A percentile compares a stretch with the other conserved stretches of the same genome.
These are phyloP conservation scores for Anarhynchus alexandrinus DNA, from an alignment of 2,113 vertebrate genomes.

Conservation along the genomic window DNA sequence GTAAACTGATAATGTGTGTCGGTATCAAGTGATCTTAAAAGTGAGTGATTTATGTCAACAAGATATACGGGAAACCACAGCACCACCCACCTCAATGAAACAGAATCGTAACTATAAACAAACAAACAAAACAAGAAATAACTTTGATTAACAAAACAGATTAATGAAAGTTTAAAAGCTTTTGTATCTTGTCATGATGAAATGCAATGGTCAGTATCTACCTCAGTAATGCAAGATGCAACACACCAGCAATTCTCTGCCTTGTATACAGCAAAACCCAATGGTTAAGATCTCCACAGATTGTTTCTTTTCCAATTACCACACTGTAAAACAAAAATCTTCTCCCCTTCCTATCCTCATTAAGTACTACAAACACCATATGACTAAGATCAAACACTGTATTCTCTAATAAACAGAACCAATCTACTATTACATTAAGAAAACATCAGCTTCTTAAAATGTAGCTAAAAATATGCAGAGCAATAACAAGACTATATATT, in stretches of 20 bases:
- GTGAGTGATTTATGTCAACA: not conserved
- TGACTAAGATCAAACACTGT: not conserved
- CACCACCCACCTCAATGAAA: not conserved
- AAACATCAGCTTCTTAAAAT: constrained; percentile 5
- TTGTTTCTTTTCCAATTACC: not conserved
- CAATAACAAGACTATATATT: not conserved
- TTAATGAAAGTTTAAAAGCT: not conserved
- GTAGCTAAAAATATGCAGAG: not conserved
- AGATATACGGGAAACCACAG: not conserved
- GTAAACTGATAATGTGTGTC: not conserved
- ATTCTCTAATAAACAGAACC: not conserved
- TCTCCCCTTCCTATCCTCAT: not conserved
- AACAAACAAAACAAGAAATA: not conserved
- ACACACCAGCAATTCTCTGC: not conserved
- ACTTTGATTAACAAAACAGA: not conserved
- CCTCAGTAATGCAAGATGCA: not conserved
- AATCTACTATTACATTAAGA: not conserved
- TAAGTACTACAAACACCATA: not conserved
- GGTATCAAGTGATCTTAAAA: not conserved
- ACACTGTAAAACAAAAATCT: not conserved
- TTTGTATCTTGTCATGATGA: not conserved
- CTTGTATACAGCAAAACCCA: not conserved
- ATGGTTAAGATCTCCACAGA: not conserved
- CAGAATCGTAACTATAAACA: not conserved
- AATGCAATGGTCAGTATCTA: not conserved